Conservation (phyloP, 2,113 vertebrate species). For the Malurus alboscapulatus region DNA sequence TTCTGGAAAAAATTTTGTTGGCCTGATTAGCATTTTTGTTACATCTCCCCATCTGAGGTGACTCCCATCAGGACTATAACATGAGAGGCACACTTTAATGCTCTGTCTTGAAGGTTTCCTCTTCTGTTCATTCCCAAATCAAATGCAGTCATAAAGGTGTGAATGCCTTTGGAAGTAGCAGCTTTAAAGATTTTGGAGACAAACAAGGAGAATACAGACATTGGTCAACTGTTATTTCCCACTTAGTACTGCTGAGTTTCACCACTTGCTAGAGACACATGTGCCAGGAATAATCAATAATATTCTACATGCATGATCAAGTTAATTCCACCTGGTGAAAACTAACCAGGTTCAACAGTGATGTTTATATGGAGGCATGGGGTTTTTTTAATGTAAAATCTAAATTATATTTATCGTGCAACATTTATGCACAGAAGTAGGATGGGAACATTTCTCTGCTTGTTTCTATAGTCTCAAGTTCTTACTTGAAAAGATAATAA, state of each 20-base stretch:
- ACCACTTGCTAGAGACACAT: neutral
- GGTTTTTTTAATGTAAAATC: neutral
- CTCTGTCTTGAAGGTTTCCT: neutral
- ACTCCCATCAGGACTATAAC: neutral
- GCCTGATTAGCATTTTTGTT: slow-evolving; percentile 34
- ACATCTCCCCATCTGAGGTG: neutral
- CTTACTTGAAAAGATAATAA: neutral
- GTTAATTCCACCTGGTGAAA: neutral
- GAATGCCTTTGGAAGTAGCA: neutral
- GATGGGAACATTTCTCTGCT: neutral
- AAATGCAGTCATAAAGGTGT: neutral
- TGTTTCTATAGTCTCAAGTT: neutral
- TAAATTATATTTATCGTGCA: neutral
- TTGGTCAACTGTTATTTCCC: neutral
- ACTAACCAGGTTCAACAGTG: neutral
- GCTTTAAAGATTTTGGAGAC: neutral
- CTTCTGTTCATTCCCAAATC: neutral
- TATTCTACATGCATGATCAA: neutral
- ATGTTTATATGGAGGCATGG: neutral
- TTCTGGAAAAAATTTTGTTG: slow-evolving; percentile 34
- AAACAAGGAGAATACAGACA: neutral
- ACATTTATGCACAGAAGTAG: neutral
- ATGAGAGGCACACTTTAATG: neutral
- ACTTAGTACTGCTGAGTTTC: neutral
- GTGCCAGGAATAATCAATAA: neutral